phyloP scores from a whole-genome alignment of 2,888 invertebrate species.

The Xestia ashworthii region DNA sequence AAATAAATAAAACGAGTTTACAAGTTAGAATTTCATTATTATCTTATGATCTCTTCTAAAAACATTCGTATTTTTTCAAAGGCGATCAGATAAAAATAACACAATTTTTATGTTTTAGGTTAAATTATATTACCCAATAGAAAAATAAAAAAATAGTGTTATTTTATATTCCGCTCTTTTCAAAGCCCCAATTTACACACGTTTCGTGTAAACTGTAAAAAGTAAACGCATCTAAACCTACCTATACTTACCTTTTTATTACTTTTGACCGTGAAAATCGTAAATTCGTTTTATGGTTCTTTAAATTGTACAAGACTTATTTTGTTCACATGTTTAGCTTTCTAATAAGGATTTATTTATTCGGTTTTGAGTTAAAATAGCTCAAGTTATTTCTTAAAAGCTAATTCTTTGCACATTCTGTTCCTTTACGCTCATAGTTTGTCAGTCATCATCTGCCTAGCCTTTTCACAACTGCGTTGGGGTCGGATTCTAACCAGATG shows the following conservation, averaged over 20 bases:
- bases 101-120: neutral
- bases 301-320: constrained; percentile 52
- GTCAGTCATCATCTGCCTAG: too few relatives aligned
- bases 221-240: constrained; percentile 49
- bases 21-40: neutral
- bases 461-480: too few relatives aligned
- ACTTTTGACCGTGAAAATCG: constrained; percentile 59
- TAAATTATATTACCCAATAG: neutral
- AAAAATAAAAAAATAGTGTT: neutral
- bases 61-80: neutral
- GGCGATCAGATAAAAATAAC: neutral
- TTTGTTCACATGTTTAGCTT: constrained; percentile 38
- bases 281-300: constrained; percentile 58
- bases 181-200: constrained; percentile 42
- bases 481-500: too few relatives aligned
- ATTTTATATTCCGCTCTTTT: constrained; percentile 33
- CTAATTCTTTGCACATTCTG: neutral
- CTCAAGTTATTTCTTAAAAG: neutral
- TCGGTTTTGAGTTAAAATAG: neutral
- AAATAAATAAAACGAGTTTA: neutral
- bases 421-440: neutral
- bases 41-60: neutral
- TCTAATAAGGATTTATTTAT: constrained; percentile 8
- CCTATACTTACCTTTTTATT: constrained; percentile 54
- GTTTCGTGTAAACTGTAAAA: constrained; percentile 53